Conservation (phyloP, 2,888 invertebrate species). For the Exocentrus adspersus region DNA sequence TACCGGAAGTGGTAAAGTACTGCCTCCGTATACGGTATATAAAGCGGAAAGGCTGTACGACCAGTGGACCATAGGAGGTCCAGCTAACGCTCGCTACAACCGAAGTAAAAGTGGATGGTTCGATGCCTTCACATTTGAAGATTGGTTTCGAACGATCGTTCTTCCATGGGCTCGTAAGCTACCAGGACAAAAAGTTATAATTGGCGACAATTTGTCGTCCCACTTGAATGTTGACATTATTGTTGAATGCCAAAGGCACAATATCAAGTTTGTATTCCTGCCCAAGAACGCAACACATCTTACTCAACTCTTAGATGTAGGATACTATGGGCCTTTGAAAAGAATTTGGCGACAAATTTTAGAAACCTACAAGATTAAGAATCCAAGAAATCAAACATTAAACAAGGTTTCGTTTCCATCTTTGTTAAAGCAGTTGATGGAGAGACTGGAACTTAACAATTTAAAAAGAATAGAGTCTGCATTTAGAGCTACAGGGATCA, state of each 20-base stretch:
- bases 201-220: constrained; percentile 47
- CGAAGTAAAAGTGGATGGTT: constrained; percentile 48
- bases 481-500: not conserved
- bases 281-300: constrained; percentile 45
- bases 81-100: constrained; percentile 47
- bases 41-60: constrained; percentile 50
- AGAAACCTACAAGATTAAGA: not conserved
- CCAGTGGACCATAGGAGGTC: constrained; percentile 53
- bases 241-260: constrained; percentile 32
- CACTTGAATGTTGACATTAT: constrained; percentile 42
- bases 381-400: not conserved
- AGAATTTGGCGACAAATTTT: constrained; percentile 5
- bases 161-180: constrained; percentile 45
- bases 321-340: constrained; percentile 9
- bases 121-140: constrained; percentile 39
- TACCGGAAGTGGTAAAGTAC: constrained; percentile 46
- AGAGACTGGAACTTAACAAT: not conserved
- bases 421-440: constrained; percentile 1
- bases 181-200: constrained; percentile 24
- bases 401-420: constrained; percentile 7
- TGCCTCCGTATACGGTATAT: constrained; percentile 51
- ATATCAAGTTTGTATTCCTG: constrained; percentile 27
- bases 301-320: constrained; percentile 43
- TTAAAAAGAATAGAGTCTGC: not conserved
- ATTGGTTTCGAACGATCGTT: constrained; percentile 39